These are phyloP conservation scores for Cremastobaeus sp. DNA, from an alignment of 2,888 invertebrate genomes.

Conservation along the genomic window DNA sequence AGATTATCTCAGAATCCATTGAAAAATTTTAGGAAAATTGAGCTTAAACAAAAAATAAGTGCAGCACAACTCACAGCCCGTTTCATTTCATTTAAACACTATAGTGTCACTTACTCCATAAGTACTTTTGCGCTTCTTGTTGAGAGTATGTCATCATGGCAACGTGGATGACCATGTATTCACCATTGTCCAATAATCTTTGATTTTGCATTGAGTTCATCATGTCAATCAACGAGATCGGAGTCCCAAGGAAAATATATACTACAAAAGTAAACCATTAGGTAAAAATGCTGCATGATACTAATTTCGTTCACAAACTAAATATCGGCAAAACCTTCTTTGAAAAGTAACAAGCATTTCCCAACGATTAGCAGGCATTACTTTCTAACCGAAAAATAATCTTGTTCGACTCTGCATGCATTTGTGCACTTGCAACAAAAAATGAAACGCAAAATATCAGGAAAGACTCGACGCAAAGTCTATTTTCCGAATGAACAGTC, in stretches of 20 bases:
- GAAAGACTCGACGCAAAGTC: background rate
- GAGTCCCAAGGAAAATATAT: conserved; percentile 94
- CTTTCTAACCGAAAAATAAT: background rate
- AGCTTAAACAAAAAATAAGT: no score
- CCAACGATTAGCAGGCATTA: background rate
- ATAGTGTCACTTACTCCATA: conserved; percentile 84
- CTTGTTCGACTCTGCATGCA: background rate
- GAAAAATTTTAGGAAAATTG: background rate
- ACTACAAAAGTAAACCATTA: conserved; percentile 80
- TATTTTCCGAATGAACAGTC: background rate
- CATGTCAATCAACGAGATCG: conserved; percentile 91
- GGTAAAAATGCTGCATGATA: background rate
- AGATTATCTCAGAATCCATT: conserved; percentile 80
- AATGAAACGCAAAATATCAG: background rate
- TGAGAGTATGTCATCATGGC: conserved; percentile 93
- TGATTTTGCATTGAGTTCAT: conserved; percentile 94
- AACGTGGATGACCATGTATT: conserved; percentile 96
- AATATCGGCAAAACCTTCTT: no score
- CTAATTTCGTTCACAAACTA: no score
- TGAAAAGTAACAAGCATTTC: no score
- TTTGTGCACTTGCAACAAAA: background rate
- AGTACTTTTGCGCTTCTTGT: conserved; percentile 87
- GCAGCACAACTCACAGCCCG: no score
- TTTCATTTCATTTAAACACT: background rate
- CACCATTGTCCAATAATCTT: conserved; percentile 92